Percentiles rank a stretch among this genome's conserved stretches.
Conservation (phyloP, 1,140 invertebrate species). For the Drosophila melanica region DNA sequence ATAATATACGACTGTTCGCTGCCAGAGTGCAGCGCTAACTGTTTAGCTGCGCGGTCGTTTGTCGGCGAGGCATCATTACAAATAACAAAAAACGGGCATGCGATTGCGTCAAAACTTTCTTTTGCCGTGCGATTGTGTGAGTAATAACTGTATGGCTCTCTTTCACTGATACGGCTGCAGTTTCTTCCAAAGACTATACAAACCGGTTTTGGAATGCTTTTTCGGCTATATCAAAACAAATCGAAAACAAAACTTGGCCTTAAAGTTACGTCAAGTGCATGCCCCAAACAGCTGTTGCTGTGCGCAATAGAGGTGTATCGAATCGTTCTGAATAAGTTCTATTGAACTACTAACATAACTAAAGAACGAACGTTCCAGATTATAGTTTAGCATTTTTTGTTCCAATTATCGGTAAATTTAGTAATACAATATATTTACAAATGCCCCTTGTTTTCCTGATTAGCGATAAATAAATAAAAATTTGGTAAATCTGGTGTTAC, state of each 20-base stretch:
- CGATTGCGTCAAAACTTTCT: conserved; percentile 81
- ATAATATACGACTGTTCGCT: conserved; percentile 52
- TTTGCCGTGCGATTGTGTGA: conserved; percentile 48
- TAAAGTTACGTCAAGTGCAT: conserved; percentile 56
- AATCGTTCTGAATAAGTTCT: too few relatives aligned
- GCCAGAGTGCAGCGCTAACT: conserved; percentile 64
- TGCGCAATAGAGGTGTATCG: background rate
- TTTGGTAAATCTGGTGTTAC: too few relatives aligned
- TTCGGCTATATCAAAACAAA: conserved; percentile 24
- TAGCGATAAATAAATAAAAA: too few relatives aligned
- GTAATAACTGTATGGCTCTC: conserved; percentile 33
- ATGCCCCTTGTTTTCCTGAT: too few relatives aligned
- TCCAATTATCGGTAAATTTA: too few relatives aligned
- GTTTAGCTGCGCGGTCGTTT: conserved; percentile 25
- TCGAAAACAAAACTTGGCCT: conserved; percentile 51
- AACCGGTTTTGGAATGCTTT: conserved; percentile 44
- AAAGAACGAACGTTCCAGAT: too few relatives aligned
- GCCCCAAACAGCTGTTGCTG: conserved; percentile 33
- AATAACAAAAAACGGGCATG: conserved; percentile 67
- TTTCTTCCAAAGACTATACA: conserved; percentile 28
- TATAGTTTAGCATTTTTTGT: too few relatives aligned
- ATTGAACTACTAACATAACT: too few relatives aligned
- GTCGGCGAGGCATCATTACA: conserved; percentile 73
- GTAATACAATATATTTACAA: too few relatives aligned
- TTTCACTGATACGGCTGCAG: conserved; percentile 23